A percentile compares a stretch with the other conserved stretches of the same genome.
These are phyloP conservation scores for Odontothrips loti DNA, from an alignment of 2,888 invertebrate species.

Conservation along the genomic window DNA sequence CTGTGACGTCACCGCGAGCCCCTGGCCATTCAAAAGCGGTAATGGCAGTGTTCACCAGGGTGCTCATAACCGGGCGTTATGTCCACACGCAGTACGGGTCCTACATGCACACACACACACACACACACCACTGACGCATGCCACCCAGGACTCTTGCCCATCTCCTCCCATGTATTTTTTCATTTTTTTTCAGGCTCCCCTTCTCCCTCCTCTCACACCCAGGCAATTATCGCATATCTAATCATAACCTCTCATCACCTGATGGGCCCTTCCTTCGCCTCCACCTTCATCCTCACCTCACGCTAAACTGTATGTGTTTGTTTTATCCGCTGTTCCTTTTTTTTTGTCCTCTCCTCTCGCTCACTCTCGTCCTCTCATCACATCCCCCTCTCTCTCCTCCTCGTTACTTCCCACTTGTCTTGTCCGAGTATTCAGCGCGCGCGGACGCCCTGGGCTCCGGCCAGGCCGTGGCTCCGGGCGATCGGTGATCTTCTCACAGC, in stretches of 20 bases:
- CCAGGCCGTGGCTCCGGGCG: neutral
- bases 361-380: neutral
- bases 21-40: too few species aligned
- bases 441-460: too few species aligned
- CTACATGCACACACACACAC: neutral
- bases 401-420: neutral
- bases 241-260: conserved; percentile 26
- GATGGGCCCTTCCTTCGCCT: neutral
- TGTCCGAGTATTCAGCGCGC: neutral
- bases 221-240: conserved; percentile 23
- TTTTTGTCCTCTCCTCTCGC: neutral
- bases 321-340: neutral
- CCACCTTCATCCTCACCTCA: neutral
- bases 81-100: too few species aligned
- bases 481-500: conserved; percentile 24
- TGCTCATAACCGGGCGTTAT: neutral
- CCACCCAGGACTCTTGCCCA: too few species aligned
- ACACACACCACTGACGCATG: neutral
- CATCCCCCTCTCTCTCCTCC: neutral
- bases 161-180: neutral
- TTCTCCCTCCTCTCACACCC: neutral
- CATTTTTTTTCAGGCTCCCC: neutral
- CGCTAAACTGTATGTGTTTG: conserved; percentile 20
- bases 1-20: too few species aligned
- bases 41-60: too few species aligned